These are phyloP conservation scores for Willowsia nigromaculata DNA, from an alignment of 2,888 invertebrate species.

Conservation along the genomic window DNA sequence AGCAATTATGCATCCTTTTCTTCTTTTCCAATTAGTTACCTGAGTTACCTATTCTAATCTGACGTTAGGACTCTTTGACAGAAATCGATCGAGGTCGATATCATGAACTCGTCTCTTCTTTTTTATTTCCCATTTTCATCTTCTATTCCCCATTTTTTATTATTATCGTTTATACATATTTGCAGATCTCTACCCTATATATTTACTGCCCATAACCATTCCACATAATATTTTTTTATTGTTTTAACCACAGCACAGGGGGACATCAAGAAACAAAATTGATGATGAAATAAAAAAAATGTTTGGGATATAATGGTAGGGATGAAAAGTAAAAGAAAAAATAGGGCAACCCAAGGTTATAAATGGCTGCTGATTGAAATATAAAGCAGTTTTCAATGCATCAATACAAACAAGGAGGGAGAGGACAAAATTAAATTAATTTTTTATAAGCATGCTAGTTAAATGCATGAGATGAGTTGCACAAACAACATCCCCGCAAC, in stretches of 20 bases:
- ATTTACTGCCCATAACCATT: neutral
- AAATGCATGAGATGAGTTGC: constrained; percentile 64
- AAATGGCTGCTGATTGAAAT: neutral
- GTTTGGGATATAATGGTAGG: neutral
- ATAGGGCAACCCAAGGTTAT: neutral
- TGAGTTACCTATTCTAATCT: no score
- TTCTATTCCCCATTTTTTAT: neutral
- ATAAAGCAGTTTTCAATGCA: neutral
- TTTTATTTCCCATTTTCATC: neutral
- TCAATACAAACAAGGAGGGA: neutral
- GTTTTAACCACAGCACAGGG: neutral
- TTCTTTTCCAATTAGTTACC: no score
- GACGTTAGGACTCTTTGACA: no score
- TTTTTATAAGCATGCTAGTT: constrained; percentile 56
- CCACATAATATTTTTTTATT: neutral
- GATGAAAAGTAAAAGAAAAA: neutral
- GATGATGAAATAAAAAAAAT: neutral
- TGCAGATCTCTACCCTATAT: neutral
- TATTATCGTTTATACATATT: neutral
- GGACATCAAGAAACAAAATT: neutral
- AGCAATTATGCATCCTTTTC: no score
- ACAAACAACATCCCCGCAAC: neutral
- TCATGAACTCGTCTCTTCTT: no score
- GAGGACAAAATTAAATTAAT: constrained; percentile 40
- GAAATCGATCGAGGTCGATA: no score